These are phyloP conservation scores for Plodia interpunctella DNA, from an alignment of 1,140 invertebrate genomes.

Conservation along the genomic window DNA sequence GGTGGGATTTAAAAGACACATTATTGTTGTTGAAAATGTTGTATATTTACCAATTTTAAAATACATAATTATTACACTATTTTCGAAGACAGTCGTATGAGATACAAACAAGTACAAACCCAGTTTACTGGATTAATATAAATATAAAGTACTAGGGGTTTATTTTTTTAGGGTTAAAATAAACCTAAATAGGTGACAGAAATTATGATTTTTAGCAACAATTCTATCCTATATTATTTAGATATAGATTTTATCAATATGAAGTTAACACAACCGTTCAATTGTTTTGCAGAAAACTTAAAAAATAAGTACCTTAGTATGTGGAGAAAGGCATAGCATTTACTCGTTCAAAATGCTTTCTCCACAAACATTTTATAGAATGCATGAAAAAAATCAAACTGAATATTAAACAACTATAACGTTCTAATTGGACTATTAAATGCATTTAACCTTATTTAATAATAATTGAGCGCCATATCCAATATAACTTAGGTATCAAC, in stretches of 20 bases:
- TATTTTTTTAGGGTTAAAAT: not conserved
- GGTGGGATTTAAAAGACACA: conserved; percentile 2
- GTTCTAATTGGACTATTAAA: conserved; percentile 31
- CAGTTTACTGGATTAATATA: not conserved
- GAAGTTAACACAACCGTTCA: conserved; percentile 25
- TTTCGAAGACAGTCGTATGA: conserved; percentile 18
- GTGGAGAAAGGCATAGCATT: conserved; percentile 12
- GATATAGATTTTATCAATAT: conserved; percentile 4
- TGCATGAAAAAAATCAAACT: too few relatives aligned
- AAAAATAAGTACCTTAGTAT: conserved; percentile 25
- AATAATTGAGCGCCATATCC: conserved; percentile 54
- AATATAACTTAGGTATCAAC: conserved; percentile 19
- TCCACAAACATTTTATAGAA: too few relatives aligned
- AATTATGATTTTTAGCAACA: conserved; percentile 10
- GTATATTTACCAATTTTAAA: conserved; percentile 35
- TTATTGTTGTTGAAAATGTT: conserved; percentile 35
- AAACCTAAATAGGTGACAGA: not conserved
- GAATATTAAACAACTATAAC: too few relatives aligned
- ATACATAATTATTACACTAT: conserved; percentile 21
- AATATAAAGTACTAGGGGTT: not conserved
- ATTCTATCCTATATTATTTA: conserved; percentile 16
- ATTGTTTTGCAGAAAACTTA: conserved; percentile 15
- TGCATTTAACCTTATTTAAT: conserved; percentile 35
- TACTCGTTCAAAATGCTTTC: too few relatives aligned
- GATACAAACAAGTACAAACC: conserved; percentile 7